A percentile compares a stretch with the other conserved stretches of the same genome.
These are phyloP conservation scores for Crotalus helleri DNA, from an alignment of 2,113 vertebrate species.

Conservation along the genomic window DNA sequence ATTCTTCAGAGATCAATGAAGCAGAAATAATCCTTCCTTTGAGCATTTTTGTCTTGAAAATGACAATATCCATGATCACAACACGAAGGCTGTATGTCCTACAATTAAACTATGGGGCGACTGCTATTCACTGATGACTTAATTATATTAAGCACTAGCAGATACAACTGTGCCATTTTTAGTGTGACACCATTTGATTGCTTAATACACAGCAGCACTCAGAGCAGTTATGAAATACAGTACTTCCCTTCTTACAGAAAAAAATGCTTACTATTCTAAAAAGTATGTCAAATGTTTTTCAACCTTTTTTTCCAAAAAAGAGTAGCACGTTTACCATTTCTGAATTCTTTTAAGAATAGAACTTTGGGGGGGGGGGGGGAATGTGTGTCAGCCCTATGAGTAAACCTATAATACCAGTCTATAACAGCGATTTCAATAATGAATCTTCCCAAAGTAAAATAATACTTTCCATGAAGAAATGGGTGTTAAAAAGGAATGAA, in stretches of 20 bases:
- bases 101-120: not conserved
- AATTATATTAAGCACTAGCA: not conserved
- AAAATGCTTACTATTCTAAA: not conserved
- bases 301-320: not conserved
- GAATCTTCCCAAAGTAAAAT: not conserved
- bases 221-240: not conserved
- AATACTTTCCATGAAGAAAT: not conserved
- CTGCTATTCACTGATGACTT: not conserved
- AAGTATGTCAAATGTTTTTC: not conserved
- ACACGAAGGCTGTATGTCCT: not conserved
- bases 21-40: not conserved
- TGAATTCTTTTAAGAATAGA: not conserved
- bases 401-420: not conserved
- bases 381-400: not conserved
- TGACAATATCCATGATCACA: not conserved
- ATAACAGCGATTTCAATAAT: not conserved
- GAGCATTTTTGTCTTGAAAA: not conserved
- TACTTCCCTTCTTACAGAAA: not conserved
- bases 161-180: not conserved
- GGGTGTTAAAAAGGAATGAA: conserved; percentile 10
- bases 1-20: not conserved
- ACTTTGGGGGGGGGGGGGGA: not conserved
- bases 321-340: not conserved
- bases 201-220: not conserved
- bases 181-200: not conserved